Conservation (phyloP, 1,140 invertebrate species). For the Drosophila sulfurigaster region DNA sequence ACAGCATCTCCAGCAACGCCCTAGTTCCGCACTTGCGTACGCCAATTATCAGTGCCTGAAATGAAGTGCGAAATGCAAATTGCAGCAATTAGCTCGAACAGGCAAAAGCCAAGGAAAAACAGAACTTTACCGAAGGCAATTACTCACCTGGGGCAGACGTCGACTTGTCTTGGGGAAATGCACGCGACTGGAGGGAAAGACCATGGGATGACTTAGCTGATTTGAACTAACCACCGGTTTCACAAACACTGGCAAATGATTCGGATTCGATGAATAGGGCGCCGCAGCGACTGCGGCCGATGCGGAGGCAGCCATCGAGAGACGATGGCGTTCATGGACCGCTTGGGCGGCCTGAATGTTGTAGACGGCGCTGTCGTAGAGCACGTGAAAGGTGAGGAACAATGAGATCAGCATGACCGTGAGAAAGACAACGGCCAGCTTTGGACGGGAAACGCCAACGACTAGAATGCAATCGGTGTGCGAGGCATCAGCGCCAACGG, state of each 20-base stretch:
- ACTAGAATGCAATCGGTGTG: conserved; percentile 90
- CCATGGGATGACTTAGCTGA: conserved; percentile 83
- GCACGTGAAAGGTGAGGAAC: conserved; percentile 92
- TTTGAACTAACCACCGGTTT: conserved; percentile 73
- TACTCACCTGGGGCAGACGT: conserved; percentile 86
- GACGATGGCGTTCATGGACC: conserved; percentile 75
- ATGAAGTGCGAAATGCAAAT: conserved; percentile 56
- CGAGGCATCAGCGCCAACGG: conserved; percentile 90
- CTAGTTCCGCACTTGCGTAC: conserved; percentile 97
- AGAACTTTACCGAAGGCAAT: background rate
- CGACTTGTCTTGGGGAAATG: conserved; percentile 86
- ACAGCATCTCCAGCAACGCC: conserved; percentile 97
- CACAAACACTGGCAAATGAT: conserved; percentile 72
- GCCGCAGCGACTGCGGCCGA: conserved; percentile 32
- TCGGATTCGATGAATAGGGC: conserved; percentile 32
- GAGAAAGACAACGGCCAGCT: conserved; percentile 91
- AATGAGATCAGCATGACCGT: conserved; percentile 91
- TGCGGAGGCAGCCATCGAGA: conserved; percentile 62
- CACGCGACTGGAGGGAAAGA: conserved; percentile 85
- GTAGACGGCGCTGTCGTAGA: conserved; percentile 93
- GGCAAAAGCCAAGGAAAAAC: background rate
- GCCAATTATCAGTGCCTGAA: conserved; percentile 95
- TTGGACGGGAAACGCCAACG: conserved; percentile 91
- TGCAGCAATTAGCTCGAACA: conserved; percentile 57
- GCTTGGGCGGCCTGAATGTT: conserved; percentile 87